phyloP scores from a whole-genome alignment of 2,113 vertebrate genomes.

The Litocranius walleri region DNA sequence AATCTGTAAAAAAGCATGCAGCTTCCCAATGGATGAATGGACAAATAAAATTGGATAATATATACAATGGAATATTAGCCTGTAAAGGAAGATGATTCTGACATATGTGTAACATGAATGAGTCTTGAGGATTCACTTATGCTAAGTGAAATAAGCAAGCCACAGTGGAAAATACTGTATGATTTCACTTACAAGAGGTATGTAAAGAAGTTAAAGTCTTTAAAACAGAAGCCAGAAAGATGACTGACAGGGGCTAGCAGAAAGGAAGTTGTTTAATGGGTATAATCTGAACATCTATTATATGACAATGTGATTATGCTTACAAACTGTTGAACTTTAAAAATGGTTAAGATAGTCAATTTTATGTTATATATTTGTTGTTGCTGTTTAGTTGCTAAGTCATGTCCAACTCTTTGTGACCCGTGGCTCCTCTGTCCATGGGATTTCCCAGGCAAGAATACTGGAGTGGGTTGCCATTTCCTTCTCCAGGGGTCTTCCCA shows the following conservation, averaged over 20 bases:
- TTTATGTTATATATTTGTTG: not conserved
- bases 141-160: not conserved
- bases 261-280: too few relatives aligned
- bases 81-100: not conserved
- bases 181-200: not conserved
- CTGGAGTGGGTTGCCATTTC: not conserved
- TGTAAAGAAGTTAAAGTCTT: not conserved
- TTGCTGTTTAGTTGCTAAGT: not conserved
- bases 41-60: not conserved
- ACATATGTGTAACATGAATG: fast-evolving
- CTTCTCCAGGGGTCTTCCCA: not conserved
- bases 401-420: not conserved
- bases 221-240: not conserved
- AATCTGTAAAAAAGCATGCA: not conserved
- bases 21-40: not conserved
- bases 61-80: not conserved
- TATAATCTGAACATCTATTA: not conserved
- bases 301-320: not conserved
- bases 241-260: not conserved
- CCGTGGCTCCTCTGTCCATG: not conserved
- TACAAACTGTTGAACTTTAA: not conserved
- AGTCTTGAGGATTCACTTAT: not conserved
- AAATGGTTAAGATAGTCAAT: not conserved
- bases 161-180: not conserved
- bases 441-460: not conserved